phyloP scores from a whole-genome alignment of 2,797 vertebrate species.

The Merluccius polli region DNA sequence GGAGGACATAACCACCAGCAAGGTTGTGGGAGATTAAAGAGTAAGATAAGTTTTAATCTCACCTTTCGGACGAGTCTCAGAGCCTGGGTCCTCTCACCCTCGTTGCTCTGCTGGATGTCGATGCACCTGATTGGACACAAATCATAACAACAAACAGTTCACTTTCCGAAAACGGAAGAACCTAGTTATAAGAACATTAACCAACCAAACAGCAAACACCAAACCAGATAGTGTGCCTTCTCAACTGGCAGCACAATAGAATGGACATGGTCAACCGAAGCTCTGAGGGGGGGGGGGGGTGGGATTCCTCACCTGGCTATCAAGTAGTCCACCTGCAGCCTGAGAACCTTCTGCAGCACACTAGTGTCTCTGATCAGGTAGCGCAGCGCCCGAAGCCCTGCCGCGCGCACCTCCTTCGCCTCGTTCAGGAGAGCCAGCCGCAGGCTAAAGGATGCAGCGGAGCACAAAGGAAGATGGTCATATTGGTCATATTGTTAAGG shows the following conservation, averaged over 20 bases:
- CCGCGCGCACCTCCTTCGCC: constrained; percentile 97
- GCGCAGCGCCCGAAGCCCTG: constrained; percentile 91
- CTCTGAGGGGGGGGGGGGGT: neutral
- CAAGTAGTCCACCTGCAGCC: constrained; percentile 95
- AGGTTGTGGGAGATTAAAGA: neutral
- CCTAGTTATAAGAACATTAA: neutral
- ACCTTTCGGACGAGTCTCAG: constrained; percentile 98
- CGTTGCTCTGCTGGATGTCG: constrained; percentile 99
- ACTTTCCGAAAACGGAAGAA: neutral
- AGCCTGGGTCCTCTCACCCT: constrained; percentile 97
- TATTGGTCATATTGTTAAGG: neutral
- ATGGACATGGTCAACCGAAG: neutral
- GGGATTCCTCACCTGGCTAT: constrained; percentile 89
- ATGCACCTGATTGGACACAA: constrained; percentile 82
- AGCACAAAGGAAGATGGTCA: neutral
- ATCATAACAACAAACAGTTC: neutral
- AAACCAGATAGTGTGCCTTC: neutral
- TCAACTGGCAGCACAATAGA: neutral
- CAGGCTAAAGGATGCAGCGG: constrained; percentile 69
- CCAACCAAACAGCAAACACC: neutral
- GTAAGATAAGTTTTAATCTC: constrained; percentile 27
- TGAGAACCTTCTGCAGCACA: constrained; percentile 95
- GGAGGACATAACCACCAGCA: neutral
- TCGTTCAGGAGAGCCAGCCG: constrained; percentile 94
- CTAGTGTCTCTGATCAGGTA: constrained; percentile 93